phyloP scores from a whole-genome alignment of 2,797 vertebrate species.

The Varecia variegata region DNA sequence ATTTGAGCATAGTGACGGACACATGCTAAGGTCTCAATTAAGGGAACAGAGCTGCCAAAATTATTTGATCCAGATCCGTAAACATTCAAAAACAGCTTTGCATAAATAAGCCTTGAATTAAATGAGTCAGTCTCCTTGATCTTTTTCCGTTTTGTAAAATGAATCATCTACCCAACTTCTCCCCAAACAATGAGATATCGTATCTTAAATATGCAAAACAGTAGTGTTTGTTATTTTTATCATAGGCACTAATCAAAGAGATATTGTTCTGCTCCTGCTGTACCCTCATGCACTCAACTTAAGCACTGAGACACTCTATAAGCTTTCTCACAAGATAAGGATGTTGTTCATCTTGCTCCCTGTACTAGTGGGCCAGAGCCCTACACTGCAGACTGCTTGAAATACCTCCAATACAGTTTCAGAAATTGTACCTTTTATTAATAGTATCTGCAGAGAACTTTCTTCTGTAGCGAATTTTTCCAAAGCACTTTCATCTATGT shows the following conservation, averaged over 20 bases:
- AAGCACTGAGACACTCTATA: neutral
- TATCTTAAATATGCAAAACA: constrained; percentile 3
- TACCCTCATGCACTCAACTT: accelerated
- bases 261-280: neutral
- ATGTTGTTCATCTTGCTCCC: neutral
- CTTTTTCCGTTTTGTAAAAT: neutral
- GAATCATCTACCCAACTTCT: neutral
- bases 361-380: neutral
- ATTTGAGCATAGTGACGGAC: neutral
- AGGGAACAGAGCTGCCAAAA: neutral
- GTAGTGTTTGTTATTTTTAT: neutral
- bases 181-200: neutral
- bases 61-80: neutral
- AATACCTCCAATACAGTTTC: neutral
- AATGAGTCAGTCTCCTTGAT: neutral
- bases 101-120: neutral
- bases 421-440: neutral
- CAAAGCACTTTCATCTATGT: neutral
- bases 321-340: neutral
- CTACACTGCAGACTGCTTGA: neutral
- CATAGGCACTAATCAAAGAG: neutral
- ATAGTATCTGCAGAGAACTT: neutral
- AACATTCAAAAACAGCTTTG: neutral
- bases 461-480: constrained; percentile 2
- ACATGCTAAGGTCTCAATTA: neutral